Conservation (phyloP, 2,888 invertebrate genomes). For the Timema cristinae region DNA sequence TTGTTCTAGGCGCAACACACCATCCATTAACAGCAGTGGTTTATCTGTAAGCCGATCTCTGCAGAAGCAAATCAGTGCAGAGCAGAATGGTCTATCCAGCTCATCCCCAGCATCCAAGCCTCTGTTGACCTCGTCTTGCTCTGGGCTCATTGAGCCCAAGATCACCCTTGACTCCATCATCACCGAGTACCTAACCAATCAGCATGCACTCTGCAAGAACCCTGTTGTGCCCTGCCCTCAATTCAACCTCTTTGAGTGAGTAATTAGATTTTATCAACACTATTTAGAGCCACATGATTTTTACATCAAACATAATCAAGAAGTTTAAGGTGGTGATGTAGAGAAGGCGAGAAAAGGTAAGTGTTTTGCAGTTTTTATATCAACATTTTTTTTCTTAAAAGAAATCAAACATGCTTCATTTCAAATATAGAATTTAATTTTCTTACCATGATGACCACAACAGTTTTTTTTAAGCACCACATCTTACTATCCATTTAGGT, state of each 20-base stretch:
- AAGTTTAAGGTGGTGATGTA: too few species aligned
- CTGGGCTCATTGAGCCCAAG: constrained; percentile 40
- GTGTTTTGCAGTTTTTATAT: too few species aligned
- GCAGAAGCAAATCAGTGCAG: constrained; percentile 51
- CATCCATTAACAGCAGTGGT: constrained; percentile 8
- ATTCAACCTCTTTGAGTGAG: constrained; percentile 86
- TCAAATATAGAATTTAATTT: too few species aligned
- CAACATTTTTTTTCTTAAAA: too few species aligned
- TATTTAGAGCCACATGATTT: too few species aligned
- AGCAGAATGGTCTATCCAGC: constrained; percentile 39
- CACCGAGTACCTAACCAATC: constrained; percentile 93
- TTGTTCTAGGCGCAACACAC: background rate
- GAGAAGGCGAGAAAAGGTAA: too few species aligned
- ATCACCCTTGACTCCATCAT: constrained; percentile 87
- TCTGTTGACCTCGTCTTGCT: constrained; percentile 10
- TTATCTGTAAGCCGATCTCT: constrained; percentile 44
- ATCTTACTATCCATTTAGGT: too few species aligned
- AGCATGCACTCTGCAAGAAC: constrained; percentile 96
- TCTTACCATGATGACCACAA: too few species aligned
- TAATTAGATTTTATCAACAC: constrained; percentile 33
- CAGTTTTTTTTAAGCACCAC: too few species aligned
- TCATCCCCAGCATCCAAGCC: constrained; percentile 25
- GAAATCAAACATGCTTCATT: too few species aligned
- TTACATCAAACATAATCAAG: too few species aligned
- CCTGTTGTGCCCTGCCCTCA: constrained; percentile 97